Evolutionary conservation across 2,113 vertebrate genomes (phyloP).

Genomic region (Chaetura pelagica): DNA sequence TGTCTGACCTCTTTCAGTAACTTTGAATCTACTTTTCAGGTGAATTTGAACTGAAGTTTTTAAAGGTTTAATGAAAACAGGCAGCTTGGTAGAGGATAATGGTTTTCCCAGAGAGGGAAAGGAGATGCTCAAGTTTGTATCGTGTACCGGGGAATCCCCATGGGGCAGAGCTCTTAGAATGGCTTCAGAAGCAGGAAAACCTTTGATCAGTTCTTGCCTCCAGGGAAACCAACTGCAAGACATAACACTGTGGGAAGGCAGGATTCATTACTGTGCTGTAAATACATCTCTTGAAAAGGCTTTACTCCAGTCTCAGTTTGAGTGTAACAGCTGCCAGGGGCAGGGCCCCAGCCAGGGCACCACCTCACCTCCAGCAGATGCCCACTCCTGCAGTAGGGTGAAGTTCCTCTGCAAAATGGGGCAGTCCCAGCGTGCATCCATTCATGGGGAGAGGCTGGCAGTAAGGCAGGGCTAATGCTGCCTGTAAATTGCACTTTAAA

Average conservation of each 20-base stretch:
- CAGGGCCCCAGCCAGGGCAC: neutral
- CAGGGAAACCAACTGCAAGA: neutral
- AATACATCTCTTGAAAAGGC: neutral
- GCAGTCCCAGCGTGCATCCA: fast-evolving
- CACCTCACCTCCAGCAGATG: fast-evolving
- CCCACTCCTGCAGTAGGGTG: fast-evolving
- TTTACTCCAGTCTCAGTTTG: fast-evolving
- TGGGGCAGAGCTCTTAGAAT: neutral
- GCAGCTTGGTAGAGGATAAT: neutral
- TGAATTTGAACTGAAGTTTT: neutral
- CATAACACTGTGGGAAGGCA: fast-evolving
- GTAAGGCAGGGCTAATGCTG: neutral
- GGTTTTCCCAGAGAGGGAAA: neutral
- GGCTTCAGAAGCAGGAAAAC: neutral
- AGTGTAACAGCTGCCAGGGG: fast-evolving
- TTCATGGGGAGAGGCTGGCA: fast-evolving
- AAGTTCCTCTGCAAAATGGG: fast-evolving
- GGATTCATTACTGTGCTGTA: neutral
- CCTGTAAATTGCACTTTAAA: fast-evolving
- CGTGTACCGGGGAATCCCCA: fast-evolving
- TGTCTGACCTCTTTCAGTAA: neutral
- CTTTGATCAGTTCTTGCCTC: neutral
- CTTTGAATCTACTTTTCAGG: neutral
- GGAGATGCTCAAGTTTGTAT: neutral
- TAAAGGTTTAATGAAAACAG: neutral